These are phyloP conservation scores for Hemaris fuciformis DNA, from an alignment of 2,888 invertebrate genomes.

Conservation along the genomic window DNA sequence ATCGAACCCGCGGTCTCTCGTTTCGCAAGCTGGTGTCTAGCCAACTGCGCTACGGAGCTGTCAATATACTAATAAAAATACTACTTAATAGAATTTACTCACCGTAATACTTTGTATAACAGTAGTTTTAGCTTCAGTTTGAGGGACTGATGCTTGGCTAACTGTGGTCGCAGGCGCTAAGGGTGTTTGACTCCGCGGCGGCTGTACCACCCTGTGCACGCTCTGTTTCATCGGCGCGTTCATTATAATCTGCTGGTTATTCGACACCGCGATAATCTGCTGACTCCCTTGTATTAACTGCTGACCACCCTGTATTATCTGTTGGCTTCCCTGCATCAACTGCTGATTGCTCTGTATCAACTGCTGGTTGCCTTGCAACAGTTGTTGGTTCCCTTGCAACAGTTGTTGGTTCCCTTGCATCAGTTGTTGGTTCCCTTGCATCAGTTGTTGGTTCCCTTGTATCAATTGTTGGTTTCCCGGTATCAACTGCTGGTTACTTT, in stretches of 20 bases:
- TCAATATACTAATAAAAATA: too few species aligned
- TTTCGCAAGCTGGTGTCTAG: too few species aligned
- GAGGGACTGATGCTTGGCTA: conserved; percentile 36
- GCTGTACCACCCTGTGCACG: conserved; percentile 59
- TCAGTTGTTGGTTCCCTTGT: conserved; percentile 9
- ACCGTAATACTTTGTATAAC: conserved; percentile 55
- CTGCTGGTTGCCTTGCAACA: conserved; percentile 48
- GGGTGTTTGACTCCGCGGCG: conserved; percentile 53
- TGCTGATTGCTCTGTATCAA: conserved; percentile 47
- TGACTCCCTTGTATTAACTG: conserved; percentile 38
- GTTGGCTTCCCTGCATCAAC: conserved; percentile 39
- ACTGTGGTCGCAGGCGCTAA: conserved; percentile 34
- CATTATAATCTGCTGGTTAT: conserved; percentile 70
- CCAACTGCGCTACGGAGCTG: too few species aligned
- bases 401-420: conserved; percentile 25
- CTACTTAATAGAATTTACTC: conserved; percentile 25
- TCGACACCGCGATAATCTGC: conserved; percentile 68
- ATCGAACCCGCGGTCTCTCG: too few species aligned
- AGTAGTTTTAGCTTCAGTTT: conserved; percentile 49
- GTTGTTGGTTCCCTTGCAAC: conserved; percentile 44
- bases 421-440: conserved; percentile 32
- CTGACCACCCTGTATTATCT: conserved; percentile 43
- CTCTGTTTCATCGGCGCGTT: conserved; percentile 60
- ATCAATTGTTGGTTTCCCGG: conserved; percentile 39
- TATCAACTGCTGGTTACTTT: conserved; percentile 40